A percentile compares a stretch with the other conserved stretches of the same genome.
These are phyloP conservation scores for Abscondita cerata DNA, from an alignment of 2,888 invertebrate species.

Conservation along the genomic window DNA sequence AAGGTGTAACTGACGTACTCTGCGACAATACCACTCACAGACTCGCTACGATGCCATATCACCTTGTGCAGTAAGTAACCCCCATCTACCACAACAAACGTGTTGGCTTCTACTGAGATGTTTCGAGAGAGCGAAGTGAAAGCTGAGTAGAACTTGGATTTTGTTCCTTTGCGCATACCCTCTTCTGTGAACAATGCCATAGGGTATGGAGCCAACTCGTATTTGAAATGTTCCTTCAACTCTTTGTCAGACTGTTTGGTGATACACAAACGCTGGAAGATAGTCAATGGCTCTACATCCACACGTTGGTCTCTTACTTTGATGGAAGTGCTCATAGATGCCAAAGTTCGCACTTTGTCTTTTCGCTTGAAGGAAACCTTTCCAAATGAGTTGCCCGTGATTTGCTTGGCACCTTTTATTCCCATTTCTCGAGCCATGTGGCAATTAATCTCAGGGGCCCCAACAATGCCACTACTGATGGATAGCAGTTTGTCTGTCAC, in stretches of 20 bases:
- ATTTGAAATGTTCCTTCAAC: slow-evolving; percentile 30
- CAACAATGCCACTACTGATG: slow-evolving; percentile 34
- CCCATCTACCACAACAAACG: slow-evolving; percentile 9
- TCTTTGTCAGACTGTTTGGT: slow-evolving; percentile 35
- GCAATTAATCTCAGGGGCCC: slow-evolving; percentile 33
- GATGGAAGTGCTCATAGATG: slow-evolving; percentile 20
- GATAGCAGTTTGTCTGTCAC: slow-evolving; percentile 21
- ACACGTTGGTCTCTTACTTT: slow-evolving; percentile 12
- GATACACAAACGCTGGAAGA: slow-evolving; percentile 40
- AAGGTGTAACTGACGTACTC: not conserved
- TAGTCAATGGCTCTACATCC: not conserved
- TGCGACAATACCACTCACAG: not conserved
- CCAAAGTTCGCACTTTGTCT: slow-evolving; percentile 15
- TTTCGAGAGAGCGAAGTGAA: slow-evolving; percentile 2
- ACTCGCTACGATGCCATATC: slow-evolving; percentile 3
- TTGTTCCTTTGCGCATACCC: slow-evolving; percentile 39
- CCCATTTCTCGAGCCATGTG: slow-evolving; percentile 32
- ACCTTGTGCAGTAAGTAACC: slow-evolving; percentile 7
- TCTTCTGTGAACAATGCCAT: slow-evolving; percentile 31
- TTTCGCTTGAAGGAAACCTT: slow-evolving; percentile 21
- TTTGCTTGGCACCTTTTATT: slow-evolving; percentile 20
- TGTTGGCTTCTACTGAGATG: not conserved
- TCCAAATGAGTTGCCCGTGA: slow-evolving; percentile 25
- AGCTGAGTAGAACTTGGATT: slow-evolving; percentile 29
- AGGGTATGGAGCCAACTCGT: slow-evolving; percentile 22